Evolutionary conservation across 2,888 invertebrate species (phyloP), one percentile per base, ranked within the genome.

Genomic region (Cephus sareptanus): DNA sequence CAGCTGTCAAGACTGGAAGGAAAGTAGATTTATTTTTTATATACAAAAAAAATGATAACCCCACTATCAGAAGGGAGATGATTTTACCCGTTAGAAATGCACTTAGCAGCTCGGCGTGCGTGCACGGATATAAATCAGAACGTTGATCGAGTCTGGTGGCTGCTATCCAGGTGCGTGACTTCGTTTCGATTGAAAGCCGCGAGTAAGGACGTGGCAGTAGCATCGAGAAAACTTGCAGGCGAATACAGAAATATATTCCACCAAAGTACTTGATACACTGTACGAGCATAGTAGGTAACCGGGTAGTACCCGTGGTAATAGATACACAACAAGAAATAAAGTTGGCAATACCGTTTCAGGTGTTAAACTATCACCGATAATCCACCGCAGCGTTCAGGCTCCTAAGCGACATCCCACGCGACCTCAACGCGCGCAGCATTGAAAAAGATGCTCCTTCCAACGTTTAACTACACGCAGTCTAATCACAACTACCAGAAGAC

Each of bases 121-220:
- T 33, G 71, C 31, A 34, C 71, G 71, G 34, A 15, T 71, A 71
- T 71, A 71, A 71, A 71, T 71, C 71, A 71, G 11, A 71, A 34
- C 31, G 3, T 31, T 34, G 34, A 31, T 34, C 71, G 71, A 31
- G 71, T 33, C 71, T 23, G 13, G 71, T 34, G 13, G 71, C 30
- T 33, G 70, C 33, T 15, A 33, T 2, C 31, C 33, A 12, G 31
- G 31, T 71, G 71, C 71, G 71, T 71, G 71, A 71, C 71, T 71
- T 34, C 71, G 71, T 71, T 71, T 71, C 71, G 71, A 71, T 31
- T 71, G 9, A 31, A 71, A 71, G 71, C 31, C 13, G 31, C 12
- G 13, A 9, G 6, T 56, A 56, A 23, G 56, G 23, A 56, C 56
- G 56, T 56, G 56, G 56, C 56, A 56, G 56, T 56, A 56, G 23